Percentiles rank a stretch among this genome's conserved stretches.
Evolutionary conservation across 2,113 vertebrate species (phyloP).

Genomic region (Bambusicola thoracicus): DNA sequence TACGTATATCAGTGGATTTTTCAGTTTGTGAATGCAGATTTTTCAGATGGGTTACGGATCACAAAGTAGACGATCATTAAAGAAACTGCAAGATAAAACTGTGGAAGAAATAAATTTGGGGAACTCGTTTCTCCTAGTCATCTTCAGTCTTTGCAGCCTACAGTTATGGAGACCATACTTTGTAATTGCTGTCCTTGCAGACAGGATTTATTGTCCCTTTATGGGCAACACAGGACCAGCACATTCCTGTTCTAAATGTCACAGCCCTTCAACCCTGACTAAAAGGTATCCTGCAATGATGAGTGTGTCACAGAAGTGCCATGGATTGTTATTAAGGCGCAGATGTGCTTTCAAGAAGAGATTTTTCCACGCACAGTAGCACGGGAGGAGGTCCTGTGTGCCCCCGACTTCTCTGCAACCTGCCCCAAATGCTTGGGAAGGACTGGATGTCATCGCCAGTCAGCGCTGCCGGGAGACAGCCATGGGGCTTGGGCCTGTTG

Average conservation of each 20-base stretch:
- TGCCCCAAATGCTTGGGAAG: not conserved
- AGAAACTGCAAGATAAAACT: not conserved
- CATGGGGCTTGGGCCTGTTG: not conserved
- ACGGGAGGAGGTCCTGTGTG: not conserved
- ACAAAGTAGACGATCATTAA: not conserved
- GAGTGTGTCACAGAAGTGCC: not conserved
- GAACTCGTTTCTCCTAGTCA: not conserved
- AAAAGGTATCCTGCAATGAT: not conserved
- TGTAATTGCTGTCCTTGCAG: not conserved
- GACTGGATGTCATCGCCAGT: not conserved
- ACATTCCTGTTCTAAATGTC: not conserved
- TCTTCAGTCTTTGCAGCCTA: not conserved
- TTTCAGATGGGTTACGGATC: not conserved
- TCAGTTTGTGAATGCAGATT: not conserved
- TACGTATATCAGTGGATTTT: not conserved
- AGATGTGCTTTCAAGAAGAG: not conserved
- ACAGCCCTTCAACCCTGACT: not conserved
- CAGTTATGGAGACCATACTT: not conserved
- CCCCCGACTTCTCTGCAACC: not conserved
- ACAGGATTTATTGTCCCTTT: not conserved
- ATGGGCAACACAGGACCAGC: not conserved
- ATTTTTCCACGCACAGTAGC: fast-evolving
- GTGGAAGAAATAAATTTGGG: not conserved
- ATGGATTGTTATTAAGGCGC: not conserved
- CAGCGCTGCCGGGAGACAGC: not conserved